Percentiles rank a stretch among this genome's conserved stretches.
These are phyloP conservation scores for Galaxea fascicularis DNA, from an alignment of 92 coral and sea anemone species.

Conservation along the genomic window DNA sequence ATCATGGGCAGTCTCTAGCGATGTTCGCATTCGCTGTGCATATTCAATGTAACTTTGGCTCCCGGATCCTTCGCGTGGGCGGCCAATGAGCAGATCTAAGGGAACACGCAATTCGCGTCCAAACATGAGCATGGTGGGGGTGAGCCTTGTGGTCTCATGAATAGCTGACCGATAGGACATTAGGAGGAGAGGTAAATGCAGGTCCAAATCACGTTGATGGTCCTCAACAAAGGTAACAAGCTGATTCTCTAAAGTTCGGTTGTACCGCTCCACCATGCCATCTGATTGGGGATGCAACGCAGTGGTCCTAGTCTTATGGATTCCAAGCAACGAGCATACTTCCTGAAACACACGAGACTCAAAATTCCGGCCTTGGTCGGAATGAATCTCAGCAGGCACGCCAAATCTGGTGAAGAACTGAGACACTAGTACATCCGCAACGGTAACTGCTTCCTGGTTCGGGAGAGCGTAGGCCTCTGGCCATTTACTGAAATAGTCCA, in stretches of 20 bases:
- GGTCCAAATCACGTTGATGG: conserved; percentile 67
- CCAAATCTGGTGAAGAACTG: conserved; percentile 23
- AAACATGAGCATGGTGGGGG: conserved; percentile 57
- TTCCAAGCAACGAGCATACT: background rate
- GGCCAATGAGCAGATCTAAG: conserved; percentile 49
- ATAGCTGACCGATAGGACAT: conserved; percentile 63
- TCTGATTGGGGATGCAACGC: background rate
- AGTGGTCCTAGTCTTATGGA: background rate
- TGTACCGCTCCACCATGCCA: conserved; percentile 43
- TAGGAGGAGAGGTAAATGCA: conserved; percentile 47
- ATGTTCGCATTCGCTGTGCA: conserved; percentile 24
- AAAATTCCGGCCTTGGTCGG: too few relatives aligned
- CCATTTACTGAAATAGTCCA: too few relatives aligned
- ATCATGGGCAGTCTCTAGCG: conserved; percentile 35
- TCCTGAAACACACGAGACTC: too few relatives aligned
- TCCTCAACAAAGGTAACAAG: conserved; percentile 48
- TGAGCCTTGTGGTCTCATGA: conserved; percentile 52
- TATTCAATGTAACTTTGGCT: conserved; percentile 21
- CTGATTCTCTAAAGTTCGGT: conserved; percentile 24
- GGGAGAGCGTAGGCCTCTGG: conserved; percentile 39
- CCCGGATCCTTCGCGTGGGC: conserved; percentile 25
- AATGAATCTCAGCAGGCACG: too few relatives aligned
- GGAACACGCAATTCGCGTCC: conserved; percentile 54
- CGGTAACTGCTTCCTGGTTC: conserved; percentile 41
- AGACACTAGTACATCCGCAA: conserved; percentile 40